A percentile compares a stretch with the other conserved stretches of the same genome.
Conservation (phyloP, 2,797 vertebrate species). For the Periophthalmus magnuspinnatus region DNA sequence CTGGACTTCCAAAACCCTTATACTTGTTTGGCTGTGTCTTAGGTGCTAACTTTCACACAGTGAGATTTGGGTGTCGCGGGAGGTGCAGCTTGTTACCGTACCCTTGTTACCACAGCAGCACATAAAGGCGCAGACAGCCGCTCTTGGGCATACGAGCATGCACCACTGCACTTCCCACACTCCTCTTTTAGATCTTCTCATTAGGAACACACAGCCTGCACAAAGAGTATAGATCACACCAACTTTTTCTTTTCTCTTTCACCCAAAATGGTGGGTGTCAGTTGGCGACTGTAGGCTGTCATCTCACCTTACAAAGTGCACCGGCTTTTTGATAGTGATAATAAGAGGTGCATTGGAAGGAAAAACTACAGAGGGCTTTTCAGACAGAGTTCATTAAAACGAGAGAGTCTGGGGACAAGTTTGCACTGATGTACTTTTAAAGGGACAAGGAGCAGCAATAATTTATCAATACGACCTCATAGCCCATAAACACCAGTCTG, state of each 20-base stretch:
- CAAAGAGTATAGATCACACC: slow-evolving; percentile 35
- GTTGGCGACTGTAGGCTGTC: slow-evolving; percentile 11
- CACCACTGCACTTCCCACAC: slow-evolving; percentile 16
- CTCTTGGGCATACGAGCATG: slow-evolving; percentile 43
- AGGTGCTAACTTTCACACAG: slow-evolving; percentile 43
- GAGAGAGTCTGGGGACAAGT: slow-evolving; percentile 5
- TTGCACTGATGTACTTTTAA: slow-evolving; percentile 12
- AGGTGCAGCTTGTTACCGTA: slow-evolving; percentile 53
- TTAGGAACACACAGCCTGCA: slow-evolving; percentile 38
- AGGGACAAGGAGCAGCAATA: slow-evolving; percentile 20
- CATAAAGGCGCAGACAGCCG: slow-evolving; percentile 38
- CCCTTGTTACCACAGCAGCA: slow-evolving; percentile 49
- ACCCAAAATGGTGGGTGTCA: slow-evolving; percentile 30
- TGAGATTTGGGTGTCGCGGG: slow-evolving; percentile 21
- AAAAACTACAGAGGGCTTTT: slow-evolving; percentile 4
- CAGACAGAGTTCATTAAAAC: slow-evolving; percentile 2
- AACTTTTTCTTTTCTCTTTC: slow-evolving; percentile 30
- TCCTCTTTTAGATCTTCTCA: slow-evolving; percentile 43
- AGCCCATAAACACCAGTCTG: slow-evolving; percentile 19
- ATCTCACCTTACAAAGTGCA: slow-evolving; percentile 15
- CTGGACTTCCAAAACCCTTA: slow-evolving; percentile 2
- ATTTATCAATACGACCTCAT: slow-evolving; percentile 35
- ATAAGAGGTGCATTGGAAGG: slow-evolving; percentile 12
- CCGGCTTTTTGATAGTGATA: slow-evolving; percentile 29
- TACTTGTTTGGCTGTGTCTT: slow-evolving; percentile 1